A percentile compares a stretch with the other conserved stretches of the same genome.
Conservation (phyloP, 2,797 vertebrate species). For the Gambusia yucatana region DNA sequence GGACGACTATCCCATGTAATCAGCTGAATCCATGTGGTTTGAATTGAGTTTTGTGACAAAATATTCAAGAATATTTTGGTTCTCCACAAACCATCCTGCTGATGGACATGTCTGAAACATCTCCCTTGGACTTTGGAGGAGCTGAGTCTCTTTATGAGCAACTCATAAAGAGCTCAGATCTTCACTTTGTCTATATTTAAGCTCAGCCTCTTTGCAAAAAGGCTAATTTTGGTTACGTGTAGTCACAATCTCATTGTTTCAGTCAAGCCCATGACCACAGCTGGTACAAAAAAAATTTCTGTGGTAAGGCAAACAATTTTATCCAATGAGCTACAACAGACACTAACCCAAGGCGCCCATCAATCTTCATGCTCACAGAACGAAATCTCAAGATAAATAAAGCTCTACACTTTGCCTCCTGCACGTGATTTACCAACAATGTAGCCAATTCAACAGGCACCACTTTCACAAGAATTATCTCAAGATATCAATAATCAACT, state of each 20-base stretch:
- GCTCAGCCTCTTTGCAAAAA: neutral
- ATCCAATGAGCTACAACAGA: neutral
- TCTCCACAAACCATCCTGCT: neutral
- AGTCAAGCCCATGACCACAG: neutral
- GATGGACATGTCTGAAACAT: neutral
- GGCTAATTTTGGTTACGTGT: neutral
- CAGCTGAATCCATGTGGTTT: neutral
- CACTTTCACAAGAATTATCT: neutral
- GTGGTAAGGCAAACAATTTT: neutral
- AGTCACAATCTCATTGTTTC: neutral
- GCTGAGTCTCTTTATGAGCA: neutral
- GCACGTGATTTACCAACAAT: neutral
- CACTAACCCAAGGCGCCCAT: neutral
- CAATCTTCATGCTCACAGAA: neutral
- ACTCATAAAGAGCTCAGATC: neutral
- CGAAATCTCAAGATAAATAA: neutral
- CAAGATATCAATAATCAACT: neutral
- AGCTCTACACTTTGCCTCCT: neutral
- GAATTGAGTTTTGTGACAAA: neutral
- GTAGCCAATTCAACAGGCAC: neutral
- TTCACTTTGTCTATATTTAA: neutral
- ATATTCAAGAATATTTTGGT: neutral
- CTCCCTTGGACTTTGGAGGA: neutral
- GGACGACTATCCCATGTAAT: neutral
- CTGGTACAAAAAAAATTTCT: neutral